A percentile compares a stretch with the other conserved stretches of the same genome.
These are phyloP conservation scores for Meloe dianella DNA, from an alignment of 2,888 invertebrate species.

Conservation along the genomic window DNA sequence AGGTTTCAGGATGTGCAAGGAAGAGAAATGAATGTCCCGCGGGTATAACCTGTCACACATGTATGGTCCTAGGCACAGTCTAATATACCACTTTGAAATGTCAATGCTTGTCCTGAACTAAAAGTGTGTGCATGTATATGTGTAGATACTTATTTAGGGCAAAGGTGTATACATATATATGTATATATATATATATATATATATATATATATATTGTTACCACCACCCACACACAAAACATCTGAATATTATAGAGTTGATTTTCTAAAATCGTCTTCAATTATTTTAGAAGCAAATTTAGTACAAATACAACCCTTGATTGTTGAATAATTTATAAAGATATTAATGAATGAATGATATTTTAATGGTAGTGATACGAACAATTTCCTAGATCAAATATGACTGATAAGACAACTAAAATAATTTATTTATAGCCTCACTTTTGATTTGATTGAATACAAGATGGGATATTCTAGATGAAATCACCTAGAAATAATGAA, in stretches of 20 bases:
- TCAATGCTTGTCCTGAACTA: constrained; percentile 51
- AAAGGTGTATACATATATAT: not conserved
- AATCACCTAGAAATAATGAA: not conserved
- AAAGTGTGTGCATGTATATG: not conserved
- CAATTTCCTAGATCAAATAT: not conserved
- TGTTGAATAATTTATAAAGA: constrained; percentile 5
- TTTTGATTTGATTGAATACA: too few species aligned
- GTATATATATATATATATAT: too few species aligned
- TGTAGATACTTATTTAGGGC: not conserved
- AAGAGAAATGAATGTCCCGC: constrained; percentile 39
- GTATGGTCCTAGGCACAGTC: constrained; percentile 48
- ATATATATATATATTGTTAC: not conserved
- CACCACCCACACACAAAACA: not conserved
- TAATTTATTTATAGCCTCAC: not conserved
- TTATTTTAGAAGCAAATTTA: not conserved
- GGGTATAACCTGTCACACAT: constrained; percentile 38
- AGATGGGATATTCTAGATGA: not conserved
- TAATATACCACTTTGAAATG: constrained; percentile 53
- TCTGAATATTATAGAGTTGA: not conserved
- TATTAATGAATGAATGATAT: not conserved
- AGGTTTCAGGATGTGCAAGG: constrained; percentile 21
- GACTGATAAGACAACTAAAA: not conserved
- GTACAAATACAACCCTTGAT: constrained; percentile 16
- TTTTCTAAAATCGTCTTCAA: not conserved
- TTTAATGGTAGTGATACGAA: not conserved